Base-by-base conservation (phyloP, 1,140 invertebrate species). In the Nasonia vitripennis region DNA sequence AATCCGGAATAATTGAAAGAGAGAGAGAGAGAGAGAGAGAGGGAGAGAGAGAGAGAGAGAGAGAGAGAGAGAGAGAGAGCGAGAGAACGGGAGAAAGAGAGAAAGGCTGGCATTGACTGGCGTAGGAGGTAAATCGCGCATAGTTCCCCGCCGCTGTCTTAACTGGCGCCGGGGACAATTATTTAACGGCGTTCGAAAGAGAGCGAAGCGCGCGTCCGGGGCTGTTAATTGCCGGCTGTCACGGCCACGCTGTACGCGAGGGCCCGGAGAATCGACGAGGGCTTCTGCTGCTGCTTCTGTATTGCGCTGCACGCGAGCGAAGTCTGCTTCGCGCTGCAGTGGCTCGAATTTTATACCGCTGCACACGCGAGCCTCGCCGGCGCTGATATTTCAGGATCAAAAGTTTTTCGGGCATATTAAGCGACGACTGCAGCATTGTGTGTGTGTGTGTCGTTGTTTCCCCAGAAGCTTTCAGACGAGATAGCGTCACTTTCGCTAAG, bases 181-280 rank as follows among this genome's bases (percentile, higher is more conserved):
- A 93, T 93, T 93, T 92, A 92, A 89, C 90, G 82, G 89, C 84
- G 70, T 86, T 86, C 87, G 86, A 27, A 62, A n/a, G 84, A 86
- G 79, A 78, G 89, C 34, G 34, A 90, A 89, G 89, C 90, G 90
- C 90, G 89, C 91, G 91, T 91, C 91, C 92, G 90, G 88, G 87
- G 88, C 91, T 91, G 92, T 93, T 93, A 93, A 93, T 93, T 93
- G 92, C 90, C 86, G 89, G 88, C 92, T 93, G 93, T 93, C 93
- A 93, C 89, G 88, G 91, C 83, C 93, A 93, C 89, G 90, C 55
- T 62, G 17, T n/a, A 45, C 91, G 31, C n/a, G 31, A 90, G 89
- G 14, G 68, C 31, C 31, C 87, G 87, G 91, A 37, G 88, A 90
- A 45, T 89, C 89, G 87, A 37, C 51, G 84, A 34, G 48, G 27